Conservation (phyloP, 2,888 invertebrate genomes). For the Xanthia togata region DNA sequence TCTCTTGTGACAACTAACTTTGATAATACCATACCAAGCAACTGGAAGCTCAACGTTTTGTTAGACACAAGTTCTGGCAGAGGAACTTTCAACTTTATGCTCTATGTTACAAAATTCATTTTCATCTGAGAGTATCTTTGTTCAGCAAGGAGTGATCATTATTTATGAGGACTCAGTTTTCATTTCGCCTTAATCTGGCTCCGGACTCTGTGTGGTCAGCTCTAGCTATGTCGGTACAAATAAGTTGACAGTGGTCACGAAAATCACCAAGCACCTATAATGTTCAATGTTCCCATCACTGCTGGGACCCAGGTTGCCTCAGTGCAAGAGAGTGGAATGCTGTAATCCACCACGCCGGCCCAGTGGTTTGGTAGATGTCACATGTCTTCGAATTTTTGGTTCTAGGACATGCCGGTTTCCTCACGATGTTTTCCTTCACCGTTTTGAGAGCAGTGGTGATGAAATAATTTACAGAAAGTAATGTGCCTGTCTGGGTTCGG, state of each 20-base stretch:
- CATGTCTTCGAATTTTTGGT: too few relatives aligned
- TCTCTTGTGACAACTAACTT: slow-evolving; percentile 16
- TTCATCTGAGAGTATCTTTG: background rate
- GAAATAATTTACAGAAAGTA: too few relatives aligned
- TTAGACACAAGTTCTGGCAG: background rate
- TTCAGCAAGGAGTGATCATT: slow-evolving; percentile 19
- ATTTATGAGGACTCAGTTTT: slow-evolving; percentile 12
- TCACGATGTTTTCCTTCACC: too few relatives aligned
- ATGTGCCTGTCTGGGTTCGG: too few relatives aligned
- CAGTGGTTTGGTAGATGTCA: too few relatives aligned
- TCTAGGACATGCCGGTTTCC: too few relatives aligned
- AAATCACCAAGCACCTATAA: background rate
- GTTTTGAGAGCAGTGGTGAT: too few relatives aligned
- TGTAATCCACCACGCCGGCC: too few relatives aligned
- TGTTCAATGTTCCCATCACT: too few relatives aligned
- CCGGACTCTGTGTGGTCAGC: background rate
- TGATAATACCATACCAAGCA: background rate
- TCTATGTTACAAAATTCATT: background rate
- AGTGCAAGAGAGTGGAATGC: too few relatives aligned
- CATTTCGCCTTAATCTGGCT: background rate
- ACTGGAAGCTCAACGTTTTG: slow-evolving; percentile 4
- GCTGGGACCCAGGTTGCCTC: too few relatives aligned
- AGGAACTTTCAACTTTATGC: background rate
- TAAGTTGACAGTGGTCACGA: background rate
- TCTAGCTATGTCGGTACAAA: background rate